phyloP scores from a whole-genome alignment of 2,888 invertebrate genomes.

The Agriopis marginaria region DNA sequence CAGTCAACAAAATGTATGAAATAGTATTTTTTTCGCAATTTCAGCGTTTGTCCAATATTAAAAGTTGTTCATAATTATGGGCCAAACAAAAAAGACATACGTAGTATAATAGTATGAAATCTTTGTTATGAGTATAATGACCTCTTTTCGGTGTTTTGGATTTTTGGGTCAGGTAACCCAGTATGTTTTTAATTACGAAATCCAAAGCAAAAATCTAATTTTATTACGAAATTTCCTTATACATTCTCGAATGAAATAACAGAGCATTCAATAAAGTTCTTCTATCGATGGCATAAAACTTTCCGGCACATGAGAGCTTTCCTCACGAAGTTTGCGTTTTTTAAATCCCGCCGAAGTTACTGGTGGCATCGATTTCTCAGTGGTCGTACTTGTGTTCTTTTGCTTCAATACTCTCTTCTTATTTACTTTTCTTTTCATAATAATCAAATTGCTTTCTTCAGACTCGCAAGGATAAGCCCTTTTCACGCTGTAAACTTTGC shows the following conservation, averaged over 20 bases:
- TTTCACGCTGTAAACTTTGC: constrained; percentile 67
- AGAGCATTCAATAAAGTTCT: constrained; percentile 52
- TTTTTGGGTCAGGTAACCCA: too few species aligned
- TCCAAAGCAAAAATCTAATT: neutral
- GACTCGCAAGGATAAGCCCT: constrained; percentile 65
- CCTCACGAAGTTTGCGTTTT: constrained; percentile 58
- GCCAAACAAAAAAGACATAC: too few species aligned
- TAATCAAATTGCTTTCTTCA: constrained; percentile 57
- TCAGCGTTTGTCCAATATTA: too few species aligned
- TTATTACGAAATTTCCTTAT: neutral
- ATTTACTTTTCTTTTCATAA: constrained; percentile 54
- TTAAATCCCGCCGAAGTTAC: constrained; percentile 50
- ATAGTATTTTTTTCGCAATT: too few species aligned
- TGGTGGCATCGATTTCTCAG: constrained; percentile 33
- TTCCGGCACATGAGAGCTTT: constrained; percentile 63
- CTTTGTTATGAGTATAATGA: too few species aligned
- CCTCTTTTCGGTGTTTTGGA: too few species aligned
- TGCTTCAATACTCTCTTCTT: constrained; percentile 61
- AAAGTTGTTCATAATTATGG: too few species aligned
- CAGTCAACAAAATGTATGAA: too few species aligned
- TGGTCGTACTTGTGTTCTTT: constrained; percentile 7
- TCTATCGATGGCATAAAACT: constrained; percentile 70
- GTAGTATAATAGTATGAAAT: too few species aligned
- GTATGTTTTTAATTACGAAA: neutral
- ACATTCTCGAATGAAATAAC: neutral